These are phyloP conservation scores for Crypturellus tataupa DNA, from an alignment of 2,797 vertebrate genomes.

Conservation along the genomic window DNA sequence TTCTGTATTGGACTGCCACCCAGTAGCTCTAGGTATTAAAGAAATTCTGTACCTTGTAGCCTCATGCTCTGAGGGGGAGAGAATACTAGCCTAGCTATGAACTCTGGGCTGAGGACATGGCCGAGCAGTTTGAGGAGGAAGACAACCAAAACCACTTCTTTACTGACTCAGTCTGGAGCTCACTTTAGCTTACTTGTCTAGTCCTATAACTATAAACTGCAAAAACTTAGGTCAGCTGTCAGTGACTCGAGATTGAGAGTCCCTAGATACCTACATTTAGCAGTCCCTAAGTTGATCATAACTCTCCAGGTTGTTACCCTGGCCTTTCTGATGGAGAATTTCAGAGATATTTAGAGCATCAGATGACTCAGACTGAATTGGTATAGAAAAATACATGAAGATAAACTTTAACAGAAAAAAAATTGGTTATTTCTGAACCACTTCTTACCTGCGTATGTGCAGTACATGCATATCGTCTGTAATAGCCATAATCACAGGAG, in stretches of 20 bases:
- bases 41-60: not conserved
- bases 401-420: not conserved
- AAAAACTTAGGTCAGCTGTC: not conserved
- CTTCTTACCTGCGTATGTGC: conserved; percentile 91
- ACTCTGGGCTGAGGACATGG: not conserved
- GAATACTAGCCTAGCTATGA: not conserved
- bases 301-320: not conserved
- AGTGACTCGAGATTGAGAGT: not conserved
- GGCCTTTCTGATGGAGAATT: not conserved
- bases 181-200: not conserved
- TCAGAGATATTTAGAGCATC: not conserved
- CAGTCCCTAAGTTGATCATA: not conserved
- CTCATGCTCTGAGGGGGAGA: not conserved
- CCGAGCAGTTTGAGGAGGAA: fast-evolving
- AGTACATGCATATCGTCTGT: conserved; percentile 94
- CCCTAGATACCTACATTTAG: not conserved
- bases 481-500: conserved; percentile 97
- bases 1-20: not conserved
- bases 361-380: not conserved
- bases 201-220: not conserved
- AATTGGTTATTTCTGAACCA: not conserved
- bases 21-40: not conserved
- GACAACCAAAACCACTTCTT: not conserved
- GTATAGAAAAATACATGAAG: not conserved
- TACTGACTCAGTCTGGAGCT: not conserved